Evolutionary conservation across 2,113 vertebrate genomes (phyloP).

Genomic region (Prinia subflava): DNA sequence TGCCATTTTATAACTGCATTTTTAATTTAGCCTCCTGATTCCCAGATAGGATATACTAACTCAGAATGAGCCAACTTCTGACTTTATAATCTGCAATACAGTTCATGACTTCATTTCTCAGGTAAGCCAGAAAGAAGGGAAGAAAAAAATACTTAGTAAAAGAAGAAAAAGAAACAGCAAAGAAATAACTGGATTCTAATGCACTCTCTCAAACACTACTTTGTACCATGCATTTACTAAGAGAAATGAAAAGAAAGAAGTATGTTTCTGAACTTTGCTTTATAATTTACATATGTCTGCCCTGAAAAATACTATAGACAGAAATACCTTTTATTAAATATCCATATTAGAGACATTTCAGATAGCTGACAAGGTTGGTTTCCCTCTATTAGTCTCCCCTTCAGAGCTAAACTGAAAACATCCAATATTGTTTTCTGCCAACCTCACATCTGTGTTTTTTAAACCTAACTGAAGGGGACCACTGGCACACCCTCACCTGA

Average conservation of each 20-base stretch:
- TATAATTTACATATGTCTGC: background rate
- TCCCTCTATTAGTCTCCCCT: background rate
- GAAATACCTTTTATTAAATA: background rate
- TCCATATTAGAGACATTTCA: background rate
- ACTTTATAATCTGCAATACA: background rate
- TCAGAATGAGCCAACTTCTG: background rate
- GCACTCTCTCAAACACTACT: background rate
- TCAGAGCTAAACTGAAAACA: background rate
- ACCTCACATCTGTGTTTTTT: background rate
- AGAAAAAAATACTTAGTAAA: background rate
- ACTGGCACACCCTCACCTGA: background rate
- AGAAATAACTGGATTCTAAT: background rate
- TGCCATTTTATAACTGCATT: conserved; percentile 36
- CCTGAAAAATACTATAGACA: background rate
- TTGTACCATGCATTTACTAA: background rate
- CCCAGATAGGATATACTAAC: background rate
- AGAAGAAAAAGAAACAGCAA: background rate
- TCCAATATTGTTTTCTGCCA: background rate
- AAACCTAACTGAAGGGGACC: background rate
- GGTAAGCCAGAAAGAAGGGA: background rate
- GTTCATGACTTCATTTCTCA: background rate
- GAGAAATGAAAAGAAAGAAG: background rate
- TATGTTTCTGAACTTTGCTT: background rate
- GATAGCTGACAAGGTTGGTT: background rate
- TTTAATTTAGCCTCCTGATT: conserved; percentile 47